Percentiles rank a stretch among this genome's conserved stretches.
Evolutionary conservation across 2,113 vertebrate genomes (phyloP).

Genomic region (Tychaedon coryphoeus): DNA sequence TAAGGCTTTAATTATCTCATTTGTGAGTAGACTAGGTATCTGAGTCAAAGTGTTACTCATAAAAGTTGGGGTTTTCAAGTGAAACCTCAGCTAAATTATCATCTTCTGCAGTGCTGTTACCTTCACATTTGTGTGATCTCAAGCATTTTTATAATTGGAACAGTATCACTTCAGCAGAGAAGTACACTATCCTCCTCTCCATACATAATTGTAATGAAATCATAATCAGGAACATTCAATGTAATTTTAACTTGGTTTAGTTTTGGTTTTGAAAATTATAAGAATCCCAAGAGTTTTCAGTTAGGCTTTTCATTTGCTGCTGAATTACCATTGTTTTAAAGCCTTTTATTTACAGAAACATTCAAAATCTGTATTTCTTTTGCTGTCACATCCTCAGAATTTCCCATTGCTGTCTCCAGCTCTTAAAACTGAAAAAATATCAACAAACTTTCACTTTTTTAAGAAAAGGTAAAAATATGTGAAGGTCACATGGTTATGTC

Average conservation of each 20-base stretch:
- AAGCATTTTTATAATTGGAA: neutral
- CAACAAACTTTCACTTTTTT: neutral
- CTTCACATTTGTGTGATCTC: neutral
- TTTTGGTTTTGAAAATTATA: neutral
- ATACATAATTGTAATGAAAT: neutral
- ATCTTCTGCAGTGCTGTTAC: neutral
- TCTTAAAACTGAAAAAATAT: neutral
- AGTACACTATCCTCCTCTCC: neutral
- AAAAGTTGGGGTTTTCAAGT: neutral
- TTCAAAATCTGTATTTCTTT: neutral
- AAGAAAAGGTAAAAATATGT: slow-evolving; percentile 3
- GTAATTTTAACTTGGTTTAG: neutral
- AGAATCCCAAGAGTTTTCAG: neutral
- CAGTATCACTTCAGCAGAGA: neutral
- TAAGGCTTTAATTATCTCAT: neutral
- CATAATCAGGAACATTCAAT: neutral
- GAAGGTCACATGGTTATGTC: neutral
- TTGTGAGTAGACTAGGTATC: neutral
- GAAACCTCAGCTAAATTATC: neutral
- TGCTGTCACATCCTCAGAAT: neutral
- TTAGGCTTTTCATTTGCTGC: neutral
- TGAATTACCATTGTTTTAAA: neutral
- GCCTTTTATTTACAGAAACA: neutral
- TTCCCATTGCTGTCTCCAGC: neutral
- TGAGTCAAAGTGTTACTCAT: neutral